A percentile compares a stretch with the other conserved stretches of the same genome.
phyloP scores from a whole-genome alignment of 2,113 vertebrate species.

The Proteles cristata region DNA sequence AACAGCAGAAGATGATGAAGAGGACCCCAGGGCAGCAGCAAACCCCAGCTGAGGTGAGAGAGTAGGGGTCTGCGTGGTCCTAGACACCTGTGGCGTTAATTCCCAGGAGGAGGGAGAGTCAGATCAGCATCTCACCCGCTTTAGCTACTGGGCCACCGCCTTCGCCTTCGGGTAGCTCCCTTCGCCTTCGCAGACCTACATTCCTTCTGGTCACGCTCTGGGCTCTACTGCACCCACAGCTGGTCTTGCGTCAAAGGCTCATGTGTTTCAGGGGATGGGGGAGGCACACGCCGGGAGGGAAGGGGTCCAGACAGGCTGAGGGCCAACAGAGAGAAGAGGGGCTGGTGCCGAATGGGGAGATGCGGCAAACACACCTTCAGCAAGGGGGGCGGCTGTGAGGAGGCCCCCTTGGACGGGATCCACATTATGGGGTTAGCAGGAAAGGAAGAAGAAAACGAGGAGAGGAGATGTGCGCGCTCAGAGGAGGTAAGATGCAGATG shows the following conservation, averaged over 20 bases:
- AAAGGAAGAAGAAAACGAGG: background rate
- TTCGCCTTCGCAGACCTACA: background rate
- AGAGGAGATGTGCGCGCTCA: no score
- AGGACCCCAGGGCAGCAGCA: background rate
- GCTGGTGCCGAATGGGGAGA: fast-evolving
- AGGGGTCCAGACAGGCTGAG: background rate
- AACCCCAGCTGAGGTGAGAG: background rate
- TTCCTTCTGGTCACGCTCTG: background rate
- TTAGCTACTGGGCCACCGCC: background rate
- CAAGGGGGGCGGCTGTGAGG: background rate
- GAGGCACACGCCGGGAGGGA: background rate
- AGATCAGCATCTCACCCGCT: background rate
- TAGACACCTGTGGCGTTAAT: background rate
- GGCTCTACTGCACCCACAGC: background rate
- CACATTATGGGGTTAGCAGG: background rate
- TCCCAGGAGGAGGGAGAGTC: background rate
- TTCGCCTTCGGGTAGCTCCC: background rate
- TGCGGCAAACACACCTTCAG: background rate
- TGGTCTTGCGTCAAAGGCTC: background rate
- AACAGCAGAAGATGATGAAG: background rate
- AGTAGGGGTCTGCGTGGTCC: background rate
- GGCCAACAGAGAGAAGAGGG: background rate
- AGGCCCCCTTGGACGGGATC: background rate
- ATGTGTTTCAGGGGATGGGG: background rate
- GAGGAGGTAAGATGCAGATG: background rate